Evolutionary conservation across 2,797 vertebrate genomes (phyloP), one percentile per base, ranked within the genome.

Genomic region (Acanthornis magna): DNA sequence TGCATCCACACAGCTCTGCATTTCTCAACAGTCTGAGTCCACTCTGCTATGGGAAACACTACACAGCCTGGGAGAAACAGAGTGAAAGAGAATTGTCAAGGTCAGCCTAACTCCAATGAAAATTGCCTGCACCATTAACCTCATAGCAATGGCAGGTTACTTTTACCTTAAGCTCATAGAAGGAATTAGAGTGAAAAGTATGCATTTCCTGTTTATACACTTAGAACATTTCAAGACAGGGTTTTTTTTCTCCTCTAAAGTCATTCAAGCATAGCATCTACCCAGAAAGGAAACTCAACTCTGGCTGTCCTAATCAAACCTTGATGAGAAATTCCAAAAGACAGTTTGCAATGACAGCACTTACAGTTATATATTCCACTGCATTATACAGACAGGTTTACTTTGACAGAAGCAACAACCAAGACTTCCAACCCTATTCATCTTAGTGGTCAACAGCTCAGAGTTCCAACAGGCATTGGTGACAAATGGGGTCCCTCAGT

Each of bases 131-230:
- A 80, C 53, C 61, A 47, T 75, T 51, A 84, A 68, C 71, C 61
- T 73, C 54, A 70, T 10, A 90, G 90, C 53, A 92, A 55, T 0
- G 12, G 74, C 36, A 91, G 60, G 88, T 86, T 96, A 70, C 78
- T 97, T 95, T 87, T 82, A 66, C 16, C 67, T 62, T n/a, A 81
- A 96, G 50, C 45, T 91, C 79, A 95, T 36, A 83, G 73, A 73
- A 88, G 66, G 82, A 94, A 81, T 89, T 53, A 78, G 82, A 88
- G 54, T 88, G 68, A 91, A 88, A 95, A 87, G 87, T 62, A 82
- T 40, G 51, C 20, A 48, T 74, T 95, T 84, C 50, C 84, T 72
- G 27, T 48, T 91, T 72, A 81, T 84, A 88, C 43, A 38, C 72
- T 45, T 9, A 83, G 27, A 92, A 76, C 25, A 87, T 48, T 72